Evolutionary conservation across 2,113 vertebrate species (phyloP), one percentile per base, ranked within the genome.

Genomic region (Octodon degus): DNA sequence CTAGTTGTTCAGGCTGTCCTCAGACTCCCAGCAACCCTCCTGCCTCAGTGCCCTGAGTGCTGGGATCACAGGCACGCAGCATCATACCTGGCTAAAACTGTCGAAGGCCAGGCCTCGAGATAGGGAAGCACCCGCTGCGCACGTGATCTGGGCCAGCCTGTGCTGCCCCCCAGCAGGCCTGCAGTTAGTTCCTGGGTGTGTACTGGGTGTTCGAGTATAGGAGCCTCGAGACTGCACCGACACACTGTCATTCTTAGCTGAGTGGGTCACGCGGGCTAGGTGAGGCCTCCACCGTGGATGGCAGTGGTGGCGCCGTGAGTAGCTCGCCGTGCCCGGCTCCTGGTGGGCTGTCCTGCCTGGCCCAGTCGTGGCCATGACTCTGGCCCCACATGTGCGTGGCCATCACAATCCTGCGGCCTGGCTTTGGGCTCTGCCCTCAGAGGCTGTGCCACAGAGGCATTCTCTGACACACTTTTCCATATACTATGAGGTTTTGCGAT

Each of bases 251-350:
- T 8, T 62, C 53, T 68, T 30, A 7, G 25, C 43, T 25, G 0
- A 17, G 10, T 34, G 4, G 17, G 9, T 32, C 2, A 1, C 8
- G 22, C 10, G 84, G 37, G 30, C 55, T 2, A 30, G 53, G 30
- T 32, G 32, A 22, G 55, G 14, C 43, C 76, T 77, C 25, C 3
- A 5, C 55, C 1, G 11, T 43, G 43, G 55, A 19, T 4, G 16
- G 6, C 2, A 34, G 32, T 4, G 0, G 34, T 2, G 60, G 1
- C 0, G 0, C 4, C 4, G 25, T 22, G 5, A 34, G 13, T 2
- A 3, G 62, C 40, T 32, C 68, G 40, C 74, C 24, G 63, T 43
- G 47, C 27, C 32, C 11, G 1, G 32, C 10, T 19, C 22, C 53
- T 3, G 0, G 68, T 7, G 6, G 19, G 16, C 9, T 0, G 0